Evolutionary conservation across 1,140 invertebrate genomes (phyloP).

Genomic region (Drosophila pandora): DNA sequence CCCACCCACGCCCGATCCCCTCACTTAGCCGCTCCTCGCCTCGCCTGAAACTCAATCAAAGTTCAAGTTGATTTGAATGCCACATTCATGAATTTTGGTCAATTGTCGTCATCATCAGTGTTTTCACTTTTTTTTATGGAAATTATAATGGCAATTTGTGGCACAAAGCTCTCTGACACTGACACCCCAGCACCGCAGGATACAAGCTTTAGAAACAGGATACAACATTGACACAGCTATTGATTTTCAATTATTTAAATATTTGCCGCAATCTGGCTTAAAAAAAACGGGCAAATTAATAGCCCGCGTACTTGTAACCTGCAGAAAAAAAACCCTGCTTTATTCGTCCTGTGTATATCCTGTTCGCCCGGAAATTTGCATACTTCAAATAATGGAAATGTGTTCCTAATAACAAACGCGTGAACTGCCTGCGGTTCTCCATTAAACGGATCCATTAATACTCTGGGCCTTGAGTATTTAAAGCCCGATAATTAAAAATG

Average conservation of each 20-base stretch:
- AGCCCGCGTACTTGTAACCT: neutral
- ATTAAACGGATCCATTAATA: constrained; percentile 12
- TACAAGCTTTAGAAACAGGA: neutral
- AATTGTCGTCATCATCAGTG: neutral
- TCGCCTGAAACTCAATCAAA: constrained; percentile 1
- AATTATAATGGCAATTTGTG: constrained; percentile 8
- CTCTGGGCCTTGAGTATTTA: neutral
- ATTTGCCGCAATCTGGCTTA: neutral
- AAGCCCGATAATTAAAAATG: constrained; percentile 5
- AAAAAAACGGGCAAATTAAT: neutral
- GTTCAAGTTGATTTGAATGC: constrained; percentile 9
- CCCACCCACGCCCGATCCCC: too few relatives aligned
- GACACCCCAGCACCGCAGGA: neutral
- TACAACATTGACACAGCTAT: constrained; percentile 6
- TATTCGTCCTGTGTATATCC: neutral
- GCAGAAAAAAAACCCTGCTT: too few relatives aligned
- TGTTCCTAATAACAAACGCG: constrained; percentile 2
- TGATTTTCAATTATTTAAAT: constrained; percentile 45
- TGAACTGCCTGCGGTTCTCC: neutral
- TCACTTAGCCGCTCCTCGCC: neutral
- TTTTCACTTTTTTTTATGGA: neutral
- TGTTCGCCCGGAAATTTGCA: constrained; percentile 16
- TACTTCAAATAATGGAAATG: constrained; percentile 25
- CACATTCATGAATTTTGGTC: neutral
- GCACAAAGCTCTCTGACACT: neutral